Base-by-base conservation (phyloP, 2,113 vertebrate species). In the Columba livia region DNA sequence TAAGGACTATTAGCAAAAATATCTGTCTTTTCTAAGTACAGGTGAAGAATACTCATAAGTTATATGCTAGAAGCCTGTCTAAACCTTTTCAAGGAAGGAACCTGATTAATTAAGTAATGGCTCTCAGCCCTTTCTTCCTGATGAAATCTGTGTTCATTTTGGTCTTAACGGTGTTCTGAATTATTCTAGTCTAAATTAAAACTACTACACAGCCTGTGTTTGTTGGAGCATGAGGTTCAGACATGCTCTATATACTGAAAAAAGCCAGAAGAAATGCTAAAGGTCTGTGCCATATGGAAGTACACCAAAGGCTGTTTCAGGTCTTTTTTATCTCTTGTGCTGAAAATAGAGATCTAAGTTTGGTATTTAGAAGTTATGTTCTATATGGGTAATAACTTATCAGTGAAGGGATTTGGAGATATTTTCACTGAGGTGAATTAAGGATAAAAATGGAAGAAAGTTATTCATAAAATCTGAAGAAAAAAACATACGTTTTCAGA, bases 241-340 rank as follows among this genome's bases (percentile, higher is more conserved):
- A 91, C 70, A 94, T 94, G 91, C 89, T 94, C 93, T 93, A 78
- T 28, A 94, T 94, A 93, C 90, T 57, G 56, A 74, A 92, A 87
- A 92, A 92, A 75, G 61, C 73, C 57, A 85, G 93, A 91, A 95
- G 84, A 91, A 70, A 93, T 81, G 65, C 42, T 58, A 54, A 56
- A 62, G 31, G 8, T 54, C 40, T 88, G 12, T 62, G 85, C 82
- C 85, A 93, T 85, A 77, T 83, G 90, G 88, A 82, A 73, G 58
- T 18, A 36, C 20, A 73, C 24, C 61, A 91, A 93, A 88, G 62
- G 62, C 47, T 83, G 25, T 94, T 93, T 83, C 82, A 70, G 82
- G 75, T 79, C 62, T 80, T 47, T 96, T 93, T 92, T 79, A 11
- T 56, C 40, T 62, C n/a, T 48, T 60, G 5, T 66, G 16, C n/a